Evolutionary conservation across 2,113 vertebrate species (phyloP).

Genomic region (Beaufortia kweichowensis): DNA sequence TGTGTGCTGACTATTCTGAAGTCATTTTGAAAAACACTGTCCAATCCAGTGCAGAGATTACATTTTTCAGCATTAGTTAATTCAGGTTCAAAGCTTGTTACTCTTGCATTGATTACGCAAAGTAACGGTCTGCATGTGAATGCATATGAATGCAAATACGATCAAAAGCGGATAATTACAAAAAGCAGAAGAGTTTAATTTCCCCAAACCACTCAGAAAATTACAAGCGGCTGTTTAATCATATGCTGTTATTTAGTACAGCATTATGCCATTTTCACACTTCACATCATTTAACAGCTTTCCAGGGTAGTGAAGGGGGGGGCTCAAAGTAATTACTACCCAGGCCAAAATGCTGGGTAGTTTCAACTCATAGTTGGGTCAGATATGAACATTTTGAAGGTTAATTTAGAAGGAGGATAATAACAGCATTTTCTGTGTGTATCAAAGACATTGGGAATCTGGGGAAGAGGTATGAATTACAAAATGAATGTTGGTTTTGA

Average conservation of each 20-base stretch:
- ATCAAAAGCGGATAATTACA: not conserved
- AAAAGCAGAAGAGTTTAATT: conserved; percentile 18
- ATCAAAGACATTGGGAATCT: too few relatives aligned
- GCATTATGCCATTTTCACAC: not conserved
- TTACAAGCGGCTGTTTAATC: conserved; percentile 1
- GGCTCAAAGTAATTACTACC: too few relatives aligned
- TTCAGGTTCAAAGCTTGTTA: not conserved
- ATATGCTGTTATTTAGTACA: not conserved
- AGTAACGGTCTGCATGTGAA: not conserved
- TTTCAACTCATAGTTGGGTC: too few relatives aligned
- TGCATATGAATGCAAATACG: conserved; percentile 2
- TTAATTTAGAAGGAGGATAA: too few relatives aligned
- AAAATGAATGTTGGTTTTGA: too few relatives aligned
- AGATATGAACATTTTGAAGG: too few relatives aligned
- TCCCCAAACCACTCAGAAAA: conserved; percentile 2
- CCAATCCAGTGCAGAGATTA: conserved; percentile 30
- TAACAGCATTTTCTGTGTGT: too few relatives aligned
- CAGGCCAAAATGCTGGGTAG: too few relatives aligned
- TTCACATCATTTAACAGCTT: not conserved
- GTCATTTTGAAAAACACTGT: conserved; percentile 11
- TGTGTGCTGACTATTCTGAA: conserved; percentile 6
- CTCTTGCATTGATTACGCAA: not conserved
- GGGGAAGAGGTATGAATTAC: too few relatives aligned
- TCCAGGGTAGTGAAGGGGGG: too few relatives aligned
- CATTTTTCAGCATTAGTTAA: not conserved